Evolutionary conservation across 2,888 invertebrate species (phyloP).

Genomic region (Endotricha flammealis): DNA sequence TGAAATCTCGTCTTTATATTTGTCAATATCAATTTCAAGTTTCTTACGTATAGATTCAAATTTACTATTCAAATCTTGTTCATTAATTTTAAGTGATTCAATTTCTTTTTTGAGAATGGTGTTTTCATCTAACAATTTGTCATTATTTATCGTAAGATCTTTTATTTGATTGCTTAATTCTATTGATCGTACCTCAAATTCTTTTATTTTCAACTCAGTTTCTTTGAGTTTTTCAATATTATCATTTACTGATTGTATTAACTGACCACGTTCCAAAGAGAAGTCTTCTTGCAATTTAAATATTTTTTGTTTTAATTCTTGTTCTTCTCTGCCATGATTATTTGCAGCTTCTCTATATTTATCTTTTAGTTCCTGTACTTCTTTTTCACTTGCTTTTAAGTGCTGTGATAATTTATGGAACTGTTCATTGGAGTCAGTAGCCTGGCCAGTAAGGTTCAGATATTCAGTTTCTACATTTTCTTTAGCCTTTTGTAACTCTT

Average conservation of each 20-base stretch:
- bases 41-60: conserved; percentile 54
- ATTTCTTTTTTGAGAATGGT: conserved; percentile 61
- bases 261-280: conserved; percentile 52
- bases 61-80: conserved; percentile 55
- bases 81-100: conserved; percentile 53
- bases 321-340: conserved; percentile 62
- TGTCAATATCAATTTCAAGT: conserved; percentile 63
- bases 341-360: conserved; percentile 61
- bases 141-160: conserved; percentile 48
- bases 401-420: conserved; percentile 75
- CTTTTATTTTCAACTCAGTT: conserved; percentile 52
- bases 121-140: conserved; percentile 63
- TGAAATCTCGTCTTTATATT: conserved; percentile 63
- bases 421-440: conserved; percentile 79
- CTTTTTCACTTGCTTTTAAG: conserved; percentile 76
- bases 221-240: conserved; percentile 53
- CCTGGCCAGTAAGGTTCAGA: conserved; percentile 75
- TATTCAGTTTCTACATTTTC: conserved; percentile 79
- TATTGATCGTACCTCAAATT: conserved; percentile 41
- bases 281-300: conserved; percentile 66
- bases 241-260: conserved; percentile 52
- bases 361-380: conserved; percentile 72
- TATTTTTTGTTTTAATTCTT: conserved; percentile 67
- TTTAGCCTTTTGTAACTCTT: conserved; percentile 76
- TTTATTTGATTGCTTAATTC: conserved; percentile 45